Base-by-base conservation (phyloP, 2,797 vertebrate species). In the Heliangelus exortis region DNA sequence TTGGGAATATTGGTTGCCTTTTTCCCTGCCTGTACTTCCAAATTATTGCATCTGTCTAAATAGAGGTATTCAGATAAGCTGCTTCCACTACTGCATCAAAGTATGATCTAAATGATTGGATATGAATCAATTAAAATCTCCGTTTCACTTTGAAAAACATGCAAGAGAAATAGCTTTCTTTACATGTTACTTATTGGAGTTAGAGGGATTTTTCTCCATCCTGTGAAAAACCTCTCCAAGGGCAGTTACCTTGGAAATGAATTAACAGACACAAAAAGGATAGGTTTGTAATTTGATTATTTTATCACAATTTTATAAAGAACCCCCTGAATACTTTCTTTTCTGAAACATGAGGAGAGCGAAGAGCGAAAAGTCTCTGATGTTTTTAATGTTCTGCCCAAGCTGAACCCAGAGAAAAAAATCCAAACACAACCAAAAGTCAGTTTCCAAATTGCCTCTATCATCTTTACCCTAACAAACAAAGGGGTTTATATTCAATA, bases 41-140 rank as follows among this genome's bases (percentile, higher is more conserved):
- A 91, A 82, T 66, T 50, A 87, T 68, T 84, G 58, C 16, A 8
- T 91, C 92, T 86, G 65, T 76, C 89, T 84, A 84, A 88, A 79
- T 15, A 89, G 22, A 66, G 3, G 20, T 29, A 72, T 93, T 86
- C 71, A 85, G 65, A 80, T 41, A 74, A 97, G 79, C 34, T 28
- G 41, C 76, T 89, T 89, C 62, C 55, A 78, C 54, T 62, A 14
- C 33, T 59, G 65, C 26, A 73, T 63, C 69, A 86, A 91, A 93
- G 43, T 28, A 74, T n/a, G 36, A 63, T 72, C 67, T 79, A 55
- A 69, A 55, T 7, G 7, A 86, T 86, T 87, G 67, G 67, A 57
- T 86, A 71, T 10, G 25, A 82, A 92, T 54, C 61, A 92, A 29
- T 63, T 67, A 88, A 88, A 89, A 88, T 69, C 59, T 93, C 63